Base-by-base conservation (phyloP, 2,797 vertebrate species). In the Karalla daura region DNA sequence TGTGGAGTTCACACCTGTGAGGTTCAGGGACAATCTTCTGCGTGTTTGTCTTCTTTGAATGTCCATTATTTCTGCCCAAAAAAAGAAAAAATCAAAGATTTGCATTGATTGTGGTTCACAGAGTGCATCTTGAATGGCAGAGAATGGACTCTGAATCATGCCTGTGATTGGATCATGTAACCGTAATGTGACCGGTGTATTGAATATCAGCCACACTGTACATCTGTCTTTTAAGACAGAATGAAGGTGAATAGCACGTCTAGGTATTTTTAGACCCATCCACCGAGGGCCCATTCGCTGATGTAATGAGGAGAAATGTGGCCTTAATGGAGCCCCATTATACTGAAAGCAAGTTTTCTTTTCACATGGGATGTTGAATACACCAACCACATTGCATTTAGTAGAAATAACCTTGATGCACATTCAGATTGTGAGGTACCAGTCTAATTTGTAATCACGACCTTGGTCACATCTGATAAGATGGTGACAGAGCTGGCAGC, bases 21-120 rank as follows among this genome's bases (percentile, higher is more conserved):
- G 94, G 93, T 92, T 95, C 95, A 73, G 95, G 95, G 81, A 94
- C 89, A 90, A 95, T 93, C 84, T 84, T 92, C 85, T 94, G 94
- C 83, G 92, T 88, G 87, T 92, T 94, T 89, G 92, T 94, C 93
- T 94, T 95, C 93, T 95, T 94, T 80, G 94, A 93, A 89, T 93
- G 93, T 90, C 94, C 94, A 88, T 93, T 92, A 91, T 93, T 95
- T 94, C 96, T 96, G n/a, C n/a, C n/a, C n/a, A n/a, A n/a, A 88
- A 89, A 92, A 92, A 88, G 83, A 90, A 92, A 45, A 28, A n/a
- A 25, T 9, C 7, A 25, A 23, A 10, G 5, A 49, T 58, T 83
- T 1, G 54, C 24, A 87, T 73, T 70, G 41, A 78, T 70, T 83
- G 83, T 36, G 36, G 69, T 54, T 53, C 77, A 70, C 51, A 65